Conservation (phyloP, 2,888 invertebrate genomes). For the Orthosia cruda region DNA sequence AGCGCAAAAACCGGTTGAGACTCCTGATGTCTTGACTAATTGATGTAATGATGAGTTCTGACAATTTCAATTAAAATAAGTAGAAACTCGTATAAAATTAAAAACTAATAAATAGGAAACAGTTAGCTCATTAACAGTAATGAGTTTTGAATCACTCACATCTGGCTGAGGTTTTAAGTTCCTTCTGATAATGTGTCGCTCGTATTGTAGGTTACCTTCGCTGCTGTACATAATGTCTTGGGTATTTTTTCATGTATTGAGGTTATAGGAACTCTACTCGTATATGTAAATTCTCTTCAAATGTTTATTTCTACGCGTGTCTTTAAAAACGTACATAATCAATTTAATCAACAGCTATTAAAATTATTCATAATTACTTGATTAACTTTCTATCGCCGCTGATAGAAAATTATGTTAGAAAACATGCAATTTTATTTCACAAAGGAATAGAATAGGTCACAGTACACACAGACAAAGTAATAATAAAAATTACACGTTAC, state of each 20-base stretch:
- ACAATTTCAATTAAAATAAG: neutral
- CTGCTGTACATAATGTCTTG: neutral
- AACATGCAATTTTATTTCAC: constrained; percentile 45
- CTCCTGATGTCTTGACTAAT: neutral
- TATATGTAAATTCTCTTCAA: neutral
- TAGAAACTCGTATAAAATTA: neutral
- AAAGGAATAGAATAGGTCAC: constrained; percentile 39
- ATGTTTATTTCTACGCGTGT: constrained; percentile 1
- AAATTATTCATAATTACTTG: constrained; percentile 50
- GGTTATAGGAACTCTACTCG: neutral
- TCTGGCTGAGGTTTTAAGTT: neutral
- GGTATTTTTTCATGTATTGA: neutral
- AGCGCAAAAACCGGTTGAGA: neutral
- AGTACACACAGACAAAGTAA: constrained; percentile 30
- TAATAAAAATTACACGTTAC: constrained; percentile 52
- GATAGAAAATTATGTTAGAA: constrained; percentile 37
- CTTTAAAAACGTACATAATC: constrained; percentile 36
- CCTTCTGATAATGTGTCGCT: neutral
- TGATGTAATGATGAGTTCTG: neutral
- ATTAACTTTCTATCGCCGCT: constrained; percentile 50
- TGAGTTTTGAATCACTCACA: constrained; percentile 15
- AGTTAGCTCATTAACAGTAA: neutral
- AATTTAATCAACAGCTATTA: constrained; percentile 48
- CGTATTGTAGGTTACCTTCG: neutral
- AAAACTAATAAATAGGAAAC: neutral